phyloP scores from a whole-genome alignment of 2,797 vertebrate species.

The Neoniphon sammara region DNA sequence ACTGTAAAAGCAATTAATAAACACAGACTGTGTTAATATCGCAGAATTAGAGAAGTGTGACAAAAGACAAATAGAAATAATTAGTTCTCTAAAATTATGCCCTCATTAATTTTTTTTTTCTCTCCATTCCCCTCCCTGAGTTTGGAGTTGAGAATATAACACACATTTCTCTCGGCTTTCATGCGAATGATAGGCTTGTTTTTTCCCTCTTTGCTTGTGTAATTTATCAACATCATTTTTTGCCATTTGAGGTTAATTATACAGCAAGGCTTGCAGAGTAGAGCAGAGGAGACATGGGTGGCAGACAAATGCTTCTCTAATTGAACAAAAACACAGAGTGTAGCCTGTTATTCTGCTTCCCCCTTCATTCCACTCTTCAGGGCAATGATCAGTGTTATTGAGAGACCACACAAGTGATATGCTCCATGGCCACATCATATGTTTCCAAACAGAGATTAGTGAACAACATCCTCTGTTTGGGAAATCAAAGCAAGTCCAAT shows the following conservation, averaged over 20 bases:
- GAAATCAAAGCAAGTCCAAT: slow-evolving; percentile 1
- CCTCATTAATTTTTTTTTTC: slow-evolving; percentile 93
- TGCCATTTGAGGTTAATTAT: slow-evolving; percentile 86
- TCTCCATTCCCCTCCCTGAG: slow-evolving; percentile 60
- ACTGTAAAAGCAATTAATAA: slow-evolving; percentile 99
- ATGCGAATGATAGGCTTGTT: slow-evolving; percentile 79
- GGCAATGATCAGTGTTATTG: slow-evolving; percentile 60
- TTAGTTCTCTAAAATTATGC: slow-evolving; percentile 99
- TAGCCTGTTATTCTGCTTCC: slow-evolving; percentile 68
- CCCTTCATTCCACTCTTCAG: slow-evolving; percentile 71
- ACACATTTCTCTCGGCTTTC: slow-evolving; percentile 85
- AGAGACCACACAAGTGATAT: slow-evolving; percentile 53
- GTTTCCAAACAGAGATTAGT: slow-evolving; percentile 30
- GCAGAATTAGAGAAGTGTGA: slow-evolving; percentile 99
- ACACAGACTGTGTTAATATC: slow-evolving; percentile 99
- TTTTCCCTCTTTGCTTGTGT: slow-evolving; percentile 75
- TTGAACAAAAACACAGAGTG: slow-evolving; percentile 81
- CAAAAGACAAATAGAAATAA: slow-evolving; percentile 99
- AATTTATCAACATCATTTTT: slow-evolving; percentile 86
- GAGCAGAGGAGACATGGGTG: slow-evolving; percentile 81
- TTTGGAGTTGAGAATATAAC: slow-evolving; percentile 82
- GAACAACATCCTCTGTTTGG: neutral
- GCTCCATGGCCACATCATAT: slow-evolving; percentile 20
- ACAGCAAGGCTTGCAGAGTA: slow-evolving; percentile 76
- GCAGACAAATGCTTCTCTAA: slow-evolving; percentile 83